Evolutionary conservation across 2,888 invertebrate species (phyloP).

Genomic region (Pachymerium ferrugineum): DNA sequence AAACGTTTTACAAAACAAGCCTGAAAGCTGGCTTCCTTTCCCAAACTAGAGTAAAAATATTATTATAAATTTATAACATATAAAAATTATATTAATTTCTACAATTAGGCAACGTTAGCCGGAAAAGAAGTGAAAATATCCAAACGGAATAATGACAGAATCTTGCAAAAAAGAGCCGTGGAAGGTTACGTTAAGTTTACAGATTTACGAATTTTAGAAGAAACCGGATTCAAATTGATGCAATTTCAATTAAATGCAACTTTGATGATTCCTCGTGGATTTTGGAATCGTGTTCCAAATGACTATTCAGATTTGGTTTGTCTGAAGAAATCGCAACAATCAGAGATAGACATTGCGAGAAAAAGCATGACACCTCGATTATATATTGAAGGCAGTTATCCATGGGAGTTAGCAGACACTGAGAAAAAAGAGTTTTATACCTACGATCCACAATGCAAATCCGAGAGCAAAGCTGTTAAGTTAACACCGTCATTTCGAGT

Average conservation of each 20-base stretch:
- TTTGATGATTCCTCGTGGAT: not conserved
- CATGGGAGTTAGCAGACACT: not conserved
- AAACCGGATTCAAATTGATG: not conserved
- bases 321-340: not conserved
- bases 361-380: not conserved
- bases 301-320: not conserved
- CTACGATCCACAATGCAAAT: not conserved
- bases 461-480: not conserved
- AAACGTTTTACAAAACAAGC: not conserved
- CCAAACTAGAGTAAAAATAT: not conserved
- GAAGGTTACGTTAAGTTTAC: not conserved
- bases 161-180: constrained; percentile 20
- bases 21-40: constrained; percentile 2
- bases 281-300: not conserved
- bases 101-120: not conserved
- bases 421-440: not conserved
- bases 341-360: not conserved
- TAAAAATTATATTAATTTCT: not conserved
- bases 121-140: constrained; percentile 21
- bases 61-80: too few relatives aligned
- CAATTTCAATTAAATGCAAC: constrained; percentile 12
- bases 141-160: not conserved
- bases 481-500: not conserved
- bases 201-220: constrained; percentile 1
- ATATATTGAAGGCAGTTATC: not conserved